phyloP scores from a whole-genome alignment of 2,888 invertebrate species.

The Drosophila robusta region DNA sequence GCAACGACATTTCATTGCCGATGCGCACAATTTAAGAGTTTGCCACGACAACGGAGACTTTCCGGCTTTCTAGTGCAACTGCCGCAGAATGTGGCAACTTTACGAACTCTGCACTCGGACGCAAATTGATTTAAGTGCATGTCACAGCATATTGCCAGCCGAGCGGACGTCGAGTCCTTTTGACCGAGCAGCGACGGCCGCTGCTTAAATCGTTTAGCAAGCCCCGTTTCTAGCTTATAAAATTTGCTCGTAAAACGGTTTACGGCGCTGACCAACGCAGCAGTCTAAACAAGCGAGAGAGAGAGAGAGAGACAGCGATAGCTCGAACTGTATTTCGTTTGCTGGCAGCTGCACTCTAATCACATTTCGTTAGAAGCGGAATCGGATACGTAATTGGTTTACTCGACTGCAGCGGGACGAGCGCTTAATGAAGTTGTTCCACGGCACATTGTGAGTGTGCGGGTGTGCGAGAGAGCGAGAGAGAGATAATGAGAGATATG shows the following conservation, averaged over 20 bases:
- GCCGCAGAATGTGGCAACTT: slow-evolving; percentile 42
- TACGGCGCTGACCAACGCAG: slow-evolving; percentile 43
- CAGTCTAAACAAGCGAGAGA: slow-evolving; percentile 3
- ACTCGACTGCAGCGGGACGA: slow-evolving; percentile 55
- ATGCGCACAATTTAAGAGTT: slow-evolving; percentile 70
- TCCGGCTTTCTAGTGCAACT: slow-evolving; percentile 48
- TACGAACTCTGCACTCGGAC: slow-evolving; percentile 49
- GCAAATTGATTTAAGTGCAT: slow-evolving; percentile 80
- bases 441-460: not conserved
- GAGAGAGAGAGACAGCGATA: not conserved
- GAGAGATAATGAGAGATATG: too few species aligned
- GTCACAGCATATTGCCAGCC: slow-evolving; percentile 67
- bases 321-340: slow-evolving; percentile 35
- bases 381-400: slow-evolving; percentile 71
- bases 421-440: slow-evolving; percentile 68
- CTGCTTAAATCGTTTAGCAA: slow-evolving; percentile 74
- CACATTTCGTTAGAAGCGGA: slow-evolving; percentile 65
- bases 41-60: slow-evolving; percentile 10
- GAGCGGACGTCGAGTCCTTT: slow-evolving; percentile 4
- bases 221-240: slow-evolving; percentile 75
- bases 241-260: slow-evolving; percentile 74
- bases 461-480: too few species aligned
- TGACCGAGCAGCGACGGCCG: slow-evolving; percentile 10
- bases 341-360: slow-evolving; percentile 68
- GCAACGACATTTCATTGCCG: slow-evolving; percentile 51